Conservation (phyloP, 2,888 invertebrate genomes). For the Acronicta psi region DNA sequence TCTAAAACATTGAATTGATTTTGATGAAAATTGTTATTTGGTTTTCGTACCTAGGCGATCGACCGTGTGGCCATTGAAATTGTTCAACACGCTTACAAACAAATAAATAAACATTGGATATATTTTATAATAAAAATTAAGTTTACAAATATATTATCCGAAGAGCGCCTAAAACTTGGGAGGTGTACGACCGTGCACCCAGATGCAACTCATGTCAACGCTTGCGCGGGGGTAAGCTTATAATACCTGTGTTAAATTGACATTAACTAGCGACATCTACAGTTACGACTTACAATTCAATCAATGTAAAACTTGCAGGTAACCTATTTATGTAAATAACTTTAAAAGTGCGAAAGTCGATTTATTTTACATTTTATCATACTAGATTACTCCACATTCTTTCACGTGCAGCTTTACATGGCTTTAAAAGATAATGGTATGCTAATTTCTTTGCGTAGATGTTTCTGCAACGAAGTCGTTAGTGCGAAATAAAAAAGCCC, state of each 20-base stretch:
- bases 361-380: slow-evolving; percentile 70
- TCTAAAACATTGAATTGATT: too few species aligned
- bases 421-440: slow-evolving; percentile 76
- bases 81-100: too few species aligned
- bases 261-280: too few species aligned
- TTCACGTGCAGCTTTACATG: slow-evolving; percentile 69
- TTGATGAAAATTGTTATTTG: too few species aligned
- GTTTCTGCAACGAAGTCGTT: slow-evolving; percentile 62
- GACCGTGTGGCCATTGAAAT: too few species aligned
- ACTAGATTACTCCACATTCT: slow-evolving; percentile 72
- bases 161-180: too few species aligned
- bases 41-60: too few species aligned
- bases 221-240: slow-evolving; percentile 2
- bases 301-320: slow-evolving; percentile 61
- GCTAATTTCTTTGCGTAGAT: slow-evolving; percentile 72
- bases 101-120: too few species aligned
- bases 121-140: too few species aligned
- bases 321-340: slow-evolving; percentile 65
- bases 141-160: too few species aligned
- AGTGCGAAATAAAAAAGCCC: slow-evolving; percentile 62
- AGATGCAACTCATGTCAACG: slow-evolving; percentile 11
- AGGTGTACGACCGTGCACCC: too few species aligned
- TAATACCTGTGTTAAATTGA: slow-evolving; percentile 34
- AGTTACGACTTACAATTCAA: slow-evolving; percentile 59
- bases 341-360: slow-evolving; percentile 59